Evolutionary conservation across 2,113 vertebrate genomes (phyloP), one percentile per base, ranked within the genome.

Genomic region (Python bivittatus): DNA sequence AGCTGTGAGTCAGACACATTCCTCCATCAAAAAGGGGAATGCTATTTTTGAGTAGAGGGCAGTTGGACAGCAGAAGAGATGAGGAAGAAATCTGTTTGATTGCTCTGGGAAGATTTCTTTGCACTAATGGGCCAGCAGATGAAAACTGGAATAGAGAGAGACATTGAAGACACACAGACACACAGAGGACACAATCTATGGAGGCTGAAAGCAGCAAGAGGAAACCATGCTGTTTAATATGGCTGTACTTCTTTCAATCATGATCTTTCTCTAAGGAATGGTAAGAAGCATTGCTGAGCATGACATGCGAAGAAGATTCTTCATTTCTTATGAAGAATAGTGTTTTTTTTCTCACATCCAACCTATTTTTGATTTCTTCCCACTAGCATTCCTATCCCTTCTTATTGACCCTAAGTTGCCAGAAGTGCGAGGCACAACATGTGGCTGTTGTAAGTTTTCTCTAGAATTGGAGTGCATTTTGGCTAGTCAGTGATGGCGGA

Each of bases 1-100:
- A 95, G 56, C 84, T 79, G 22, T 95, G 95, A 95, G 91, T 91
- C 90, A 96, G 91, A 86, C 57, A 89, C 89, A 88, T 94, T 96
- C 93, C 79, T 94, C 64, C 0, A 0, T 72, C 57, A 42, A 68
- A 89, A 86, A 90, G 93, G 68, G 88, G 10, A 92, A 95, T 83
- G 68, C 53, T n/a, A 8, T 33, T 93, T 64, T 79, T 4, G 68
- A 84, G 22, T 1, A 8, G 38, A 33, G 86, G 27, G 27, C 88
- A 90, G 91, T 93, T 93, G 7, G 91, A 0, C 61, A 54, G 1
- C 25, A 91, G 61, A 94, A 10, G 1, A 72, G 79, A 91, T 93
- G 52, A 89, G 90, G 60, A 87, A 93, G 92, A 90, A 94, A 93
- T 56, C 90, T 13, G 1, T 57, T 61, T 84, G 2, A 61, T n/a